These are phyloP conservation scores for Heloderma charlesbogerti DNA, from an alignment of 2,113 vertebrate genomes.

Conservation along the genomic window DNA sequence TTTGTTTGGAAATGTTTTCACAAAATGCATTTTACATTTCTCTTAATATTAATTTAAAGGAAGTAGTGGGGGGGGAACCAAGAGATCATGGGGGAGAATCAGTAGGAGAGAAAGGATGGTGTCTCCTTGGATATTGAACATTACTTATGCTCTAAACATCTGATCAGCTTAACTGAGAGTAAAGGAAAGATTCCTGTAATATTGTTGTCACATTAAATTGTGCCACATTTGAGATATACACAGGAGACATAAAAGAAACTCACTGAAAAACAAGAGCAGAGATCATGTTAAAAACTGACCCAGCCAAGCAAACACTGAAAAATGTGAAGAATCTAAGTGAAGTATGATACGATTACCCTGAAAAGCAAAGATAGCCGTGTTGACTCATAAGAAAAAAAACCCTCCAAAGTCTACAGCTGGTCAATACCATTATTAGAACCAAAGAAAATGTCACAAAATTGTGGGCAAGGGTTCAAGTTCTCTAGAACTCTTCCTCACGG, in stretches of 20 bases:
- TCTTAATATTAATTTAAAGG: neutral
- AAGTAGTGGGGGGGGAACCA: conserved; percentile 4
- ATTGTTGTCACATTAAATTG: neutral
- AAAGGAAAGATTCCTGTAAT: neutral
- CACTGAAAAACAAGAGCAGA: neutral
- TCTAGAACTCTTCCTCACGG: too few species aligned
- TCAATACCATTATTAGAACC: neutral
- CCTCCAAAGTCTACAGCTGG: neutral
- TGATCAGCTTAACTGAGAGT: neutral
- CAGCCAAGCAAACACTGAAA: neutral
- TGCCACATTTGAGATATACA: neutral
- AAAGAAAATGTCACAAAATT: neutral
- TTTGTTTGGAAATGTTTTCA: conserved; percentile 25
- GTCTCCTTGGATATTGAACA: conserved; percentile 17
- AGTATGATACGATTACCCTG: neutral
- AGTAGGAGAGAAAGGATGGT: neutral
- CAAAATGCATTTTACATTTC: conserved; percentile 1
- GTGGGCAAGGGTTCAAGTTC: neutral
- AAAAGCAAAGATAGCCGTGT: neutral
- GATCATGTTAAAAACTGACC: neutral
- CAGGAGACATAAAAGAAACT: neutral
- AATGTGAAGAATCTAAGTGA: neutral
- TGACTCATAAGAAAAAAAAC: neutral
- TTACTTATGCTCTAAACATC: conserved; percentile 9
- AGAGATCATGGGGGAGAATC: neutral